Evolutionary conservation across 2,888 invertebrate genomes (phyloP).

Genomic region (Girardia tigrina): DNA sequence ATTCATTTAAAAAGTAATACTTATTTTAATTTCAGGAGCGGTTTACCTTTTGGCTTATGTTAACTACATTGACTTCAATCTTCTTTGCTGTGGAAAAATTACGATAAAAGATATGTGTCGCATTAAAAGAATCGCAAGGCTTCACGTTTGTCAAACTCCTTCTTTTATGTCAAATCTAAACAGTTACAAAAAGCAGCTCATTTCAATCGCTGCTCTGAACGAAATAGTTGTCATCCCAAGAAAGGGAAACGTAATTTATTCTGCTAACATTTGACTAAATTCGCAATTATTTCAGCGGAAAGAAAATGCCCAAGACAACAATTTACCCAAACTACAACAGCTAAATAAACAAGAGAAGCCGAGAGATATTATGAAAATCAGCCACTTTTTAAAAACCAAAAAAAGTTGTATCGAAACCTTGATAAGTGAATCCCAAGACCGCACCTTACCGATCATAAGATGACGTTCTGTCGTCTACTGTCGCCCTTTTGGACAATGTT

Average conservation of each 20-base stretch:
- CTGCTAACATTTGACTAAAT: neutral
- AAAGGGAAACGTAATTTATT: neutral
- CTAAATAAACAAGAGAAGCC: neutral
- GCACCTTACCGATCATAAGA: too few species aligned
- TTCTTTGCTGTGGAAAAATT: constrained; percentile 46
- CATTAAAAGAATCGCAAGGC: constrained; percentile 43
- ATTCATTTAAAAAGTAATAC: too few species aligned
- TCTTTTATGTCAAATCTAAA: neutral
- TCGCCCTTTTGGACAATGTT: too few species aligned
- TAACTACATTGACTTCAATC: constrained; percentile 45
- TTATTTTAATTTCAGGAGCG: constrained; percentile 38
- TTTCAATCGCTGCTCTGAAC: neutral
- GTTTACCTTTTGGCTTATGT: constrained; percentile 45
- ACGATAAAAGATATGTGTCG: constrained; percentile 44
- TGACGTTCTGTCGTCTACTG: too few species aligned
- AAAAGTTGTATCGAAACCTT: too few species aligned
- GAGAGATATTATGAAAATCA: neutral
- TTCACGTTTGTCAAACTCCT: neutral
- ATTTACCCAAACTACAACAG: neutral
- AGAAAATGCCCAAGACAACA: neutral
- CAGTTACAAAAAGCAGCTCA: neutral
- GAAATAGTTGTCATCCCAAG: neutral
- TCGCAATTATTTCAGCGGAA: neutral
- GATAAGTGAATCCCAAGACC: too few species aligned
- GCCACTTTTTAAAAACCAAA: neutral